Evolutionary conservation across 1,140 invertebrate genomes (phyloP).

Genomic region (Drosophila punjabiensis): DNA sequence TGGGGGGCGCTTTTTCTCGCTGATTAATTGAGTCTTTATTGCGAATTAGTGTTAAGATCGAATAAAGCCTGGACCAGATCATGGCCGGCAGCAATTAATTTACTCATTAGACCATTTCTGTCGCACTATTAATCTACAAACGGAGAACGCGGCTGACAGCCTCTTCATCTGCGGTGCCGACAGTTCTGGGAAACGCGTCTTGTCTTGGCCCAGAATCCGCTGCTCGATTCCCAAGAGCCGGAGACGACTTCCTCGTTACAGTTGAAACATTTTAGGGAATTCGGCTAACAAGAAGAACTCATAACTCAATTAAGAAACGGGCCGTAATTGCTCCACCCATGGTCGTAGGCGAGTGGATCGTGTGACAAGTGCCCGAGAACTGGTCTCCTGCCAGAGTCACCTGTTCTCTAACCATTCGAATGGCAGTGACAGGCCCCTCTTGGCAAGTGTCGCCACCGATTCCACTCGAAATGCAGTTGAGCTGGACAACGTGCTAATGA

Average conservation of each 20-base stretch:
- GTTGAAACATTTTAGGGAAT: slow-evolving; percentile 48
- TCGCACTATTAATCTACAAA: slow-evolving; percentile 35
- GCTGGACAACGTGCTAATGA: slow-evolving; percentile 67
- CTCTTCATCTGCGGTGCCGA: slow-evolving; percentile 25
- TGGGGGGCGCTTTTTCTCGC: slow-evolving; percentile 11
- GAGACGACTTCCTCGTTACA: slow-evolving; percentile 33
- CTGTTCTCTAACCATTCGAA: slow-evolving; percentile 37
- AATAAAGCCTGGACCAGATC: slow-evolving; percentile 38
- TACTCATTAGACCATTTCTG: slow-evolving; percentile 60
- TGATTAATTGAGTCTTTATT: slow-evolving; percentile 58
- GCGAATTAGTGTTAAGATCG: slow-evolving; percentile 34
- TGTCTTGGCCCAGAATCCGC: slow-evolving; percentile 46
- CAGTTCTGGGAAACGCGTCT: slow-evolving; percentile 18
- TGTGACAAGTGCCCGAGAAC: slow-evolving; percentile 31
- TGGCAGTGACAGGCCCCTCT: slow-evolving; percentile 27
- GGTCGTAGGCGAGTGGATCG: slow-evolving; percentile 40
- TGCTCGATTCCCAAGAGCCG: slow-evolving; percentile 31
- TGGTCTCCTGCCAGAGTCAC: slow-evolving; percentile 28
- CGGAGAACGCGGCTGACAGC: slow-evolving; percentile 24
- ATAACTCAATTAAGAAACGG: slow-evolving; percentile 70
- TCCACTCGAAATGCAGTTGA: slow-evolving; percentile 40
- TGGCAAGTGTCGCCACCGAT: slow-evolving; percentile 11
- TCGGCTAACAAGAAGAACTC: slow-evolving; percentile 55
- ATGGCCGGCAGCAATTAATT: slow-evolving; percentile 60
- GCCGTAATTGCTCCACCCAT: slow-evolving; percentile 31